Percentiles rank a stretch among this genome's conserved stretches.
Conservation (phyloP, 2,888 invertebrate species). For the Gasteruption jaculator region DNA sequence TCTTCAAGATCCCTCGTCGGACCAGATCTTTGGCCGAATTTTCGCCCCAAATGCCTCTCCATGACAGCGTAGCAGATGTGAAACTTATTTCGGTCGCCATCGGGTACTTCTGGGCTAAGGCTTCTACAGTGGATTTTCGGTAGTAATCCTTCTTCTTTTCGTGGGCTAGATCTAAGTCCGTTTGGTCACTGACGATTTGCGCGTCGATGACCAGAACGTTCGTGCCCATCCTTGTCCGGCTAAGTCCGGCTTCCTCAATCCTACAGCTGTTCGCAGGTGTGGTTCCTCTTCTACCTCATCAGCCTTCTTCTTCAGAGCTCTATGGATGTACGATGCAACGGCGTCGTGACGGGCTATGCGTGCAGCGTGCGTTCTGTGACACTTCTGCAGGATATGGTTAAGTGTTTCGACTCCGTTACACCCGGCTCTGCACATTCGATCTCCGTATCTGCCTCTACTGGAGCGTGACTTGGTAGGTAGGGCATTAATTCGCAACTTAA, state of each 20-base stretch:
- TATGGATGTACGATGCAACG: background rate
- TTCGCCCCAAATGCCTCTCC: conserved; percentile 23
- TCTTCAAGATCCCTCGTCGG: background rate
- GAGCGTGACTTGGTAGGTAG: conserved; percentile 12
- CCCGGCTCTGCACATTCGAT: conserved; percentile 15
- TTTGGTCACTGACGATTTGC: conserved; percentile 23
- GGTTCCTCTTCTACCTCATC: conserved; percentile 1
- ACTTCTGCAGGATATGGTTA: conserved; percentile 18
- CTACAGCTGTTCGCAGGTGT: conserved; percentile 24
- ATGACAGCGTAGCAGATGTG: conserved; percentile 18
- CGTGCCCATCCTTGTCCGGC: conserved; percentile 27
- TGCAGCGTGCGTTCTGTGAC: conserved; percentile 14
- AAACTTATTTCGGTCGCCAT: background rate
- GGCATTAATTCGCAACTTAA: conserved; percentile 15
- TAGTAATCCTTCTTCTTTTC: background rate
- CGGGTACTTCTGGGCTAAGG: background rate
- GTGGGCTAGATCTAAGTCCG: conserved; percentile 23
- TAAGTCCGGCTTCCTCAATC: conserved; percentile 37
- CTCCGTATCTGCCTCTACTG: conserved; percentile 3
- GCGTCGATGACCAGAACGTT: conserved; percentile 36
- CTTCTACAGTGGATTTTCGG: background rate
- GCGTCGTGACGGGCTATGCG: conserved; percentile 13
- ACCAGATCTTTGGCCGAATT: conserved; percentile 8
- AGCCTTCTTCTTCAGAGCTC: background rate
- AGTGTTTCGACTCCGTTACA: conserved; percentile 10